Base-by-base conservation (phyloP, 2,888 invertebrate species). In the Lomographa bimaculata region DNA sequence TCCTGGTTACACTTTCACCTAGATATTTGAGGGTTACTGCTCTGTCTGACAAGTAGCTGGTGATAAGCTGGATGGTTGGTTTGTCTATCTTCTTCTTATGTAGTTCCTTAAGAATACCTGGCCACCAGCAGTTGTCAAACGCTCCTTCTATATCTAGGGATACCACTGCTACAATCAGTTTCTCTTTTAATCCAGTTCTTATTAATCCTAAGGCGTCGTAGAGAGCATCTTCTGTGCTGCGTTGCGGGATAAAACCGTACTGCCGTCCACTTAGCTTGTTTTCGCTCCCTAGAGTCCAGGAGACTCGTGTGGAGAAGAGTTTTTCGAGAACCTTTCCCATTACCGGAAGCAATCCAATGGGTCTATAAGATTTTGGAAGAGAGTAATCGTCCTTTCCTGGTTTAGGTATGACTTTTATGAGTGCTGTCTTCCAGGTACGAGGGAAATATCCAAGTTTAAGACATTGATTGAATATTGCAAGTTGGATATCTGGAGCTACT, bases 121-220 rank as follows among this genome's bases (percentile, higher is more conserved):
- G 17, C 17, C 18, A 19, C 18, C 18, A 29, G 18, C 14, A 14
- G 4, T 14, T 14, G 29, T 29, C 18, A 29, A 19, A 19, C 17
- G 18, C 18, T 17, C 14, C 14, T 14, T 14, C 17, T 17, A 29
- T 17, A 19, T 17, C 18, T 10, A 19, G 29, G 9, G 17, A 29
- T 17, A 19, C 4, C 2, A 14, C 14, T 3, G 14, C 14, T 3
- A 14, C 14, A 4, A 14, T 14, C 4, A 3, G 3, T 14, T 14
- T 14, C 14, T 14, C 4, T 14, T 14, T 4, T 3, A 14, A 2
- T 14, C 14, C 14, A 3, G 9, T 29, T 18, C 10, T 29, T 29
- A 29, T 17, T 17, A 17, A 10, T 14, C 4, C 3, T 4, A 29
- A 10, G 18, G 17, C 18, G 17, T 17, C 9, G 17, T 29, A 29